Percentiles rank a stretch among this genome's conserved stretches.
phyloP scores from a whole-genome alignment of 2,888 invertebrate species.

The Capitulum mitella region DNA sequence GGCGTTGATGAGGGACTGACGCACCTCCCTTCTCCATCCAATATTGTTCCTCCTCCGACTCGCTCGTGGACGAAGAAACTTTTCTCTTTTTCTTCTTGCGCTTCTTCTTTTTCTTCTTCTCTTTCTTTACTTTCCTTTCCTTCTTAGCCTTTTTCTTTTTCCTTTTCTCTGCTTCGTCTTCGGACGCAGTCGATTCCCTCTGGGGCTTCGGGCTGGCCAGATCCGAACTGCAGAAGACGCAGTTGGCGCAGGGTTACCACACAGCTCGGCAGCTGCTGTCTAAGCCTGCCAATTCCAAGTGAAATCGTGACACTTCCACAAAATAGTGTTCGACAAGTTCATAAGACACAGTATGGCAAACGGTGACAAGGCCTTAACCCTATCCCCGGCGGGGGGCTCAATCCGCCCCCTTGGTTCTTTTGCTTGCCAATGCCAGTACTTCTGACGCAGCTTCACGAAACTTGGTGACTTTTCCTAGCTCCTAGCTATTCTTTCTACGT shows the following conservation, averaged over 20 bases:
- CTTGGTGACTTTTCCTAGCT: too few relatives aligned
- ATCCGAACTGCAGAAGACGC: constrained; percentile 29
- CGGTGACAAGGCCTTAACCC: too few relatives aligned
- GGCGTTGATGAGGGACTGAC: too few relatives aligned
- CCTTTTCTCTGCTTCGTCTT: background rate
- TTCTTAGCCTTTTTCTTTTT: constrained; percentile 31
- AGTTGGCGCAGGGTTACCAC: background rate
- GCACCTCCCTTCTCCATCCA: constrained; percentile 35
- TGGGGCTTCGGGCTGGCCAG: constrained; percentile 31
- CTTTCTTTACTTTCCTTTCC: constrained; percentile 39
- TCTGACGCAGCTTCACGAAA: too few relatives aligned
- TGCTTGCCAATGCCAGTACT: too few relatives aligned
- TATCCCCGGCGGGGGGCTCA: too few relatives aligned
- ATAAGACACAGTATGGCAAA: background rate
- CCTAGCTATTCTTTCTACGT: too few relatives aligned
- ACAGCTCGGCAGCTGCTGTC: background rate
- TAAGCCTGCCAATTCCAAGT: background rate
- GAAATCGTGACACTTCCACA: background rate
- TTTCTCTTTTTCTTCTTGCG: constrained; percentile 35
- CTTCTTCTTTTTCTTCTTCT: constrained; percentile 41
- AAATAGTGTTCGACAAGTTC: too few relatives aligned
- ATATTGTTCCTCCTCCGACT: constrained; percentile 32
- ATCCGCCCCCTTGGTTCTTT: too few relatives aligned
- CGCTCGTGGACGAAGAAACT: constrained; percentile 31
- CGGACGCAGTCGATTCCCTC: background rate